A percentile compares a stretch with the other conserved stretches of the same genome.
Evolutionary conservation across 2,797 vertebrate genomes (phyloP).

Genomic region (Anniella stebbinsi): DNA sequence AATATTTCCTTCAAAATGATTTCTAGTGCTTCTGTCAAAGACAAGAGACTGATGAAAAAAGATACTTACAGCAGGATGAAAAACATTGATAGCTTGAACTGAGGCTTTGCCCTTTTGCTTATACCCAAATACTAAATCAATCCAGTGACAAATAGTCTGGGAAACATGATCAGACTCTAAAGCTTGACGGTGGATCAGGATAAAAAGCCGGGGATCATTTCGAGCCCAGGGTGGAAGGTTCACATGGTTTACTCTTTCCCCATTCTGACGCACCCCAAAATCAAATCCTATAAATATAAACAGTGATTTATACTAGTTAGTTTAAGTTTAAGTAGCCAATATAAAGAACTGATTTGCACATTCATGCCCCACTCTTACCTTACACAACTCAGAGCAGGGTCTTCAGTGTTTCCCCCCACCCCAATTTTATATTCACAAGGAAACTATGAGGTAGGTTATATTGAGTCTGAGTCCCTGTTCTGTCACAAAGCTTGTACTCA

Average conservation of each 20-base stretch:
- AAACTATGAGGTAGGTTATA: not conserved
- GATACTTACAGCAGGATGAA: slow-evolving; percentile 94
- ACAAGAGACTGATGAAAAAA: not conserved
- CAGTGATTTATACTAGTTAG: not conserved
- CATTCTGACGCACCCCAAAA: slow-evolving; percentile 97
- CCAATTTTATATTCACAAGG: not conserved
- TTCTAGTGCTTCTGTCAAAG: slow-evolving; percentile 18
- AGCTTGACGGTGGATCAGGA: slow-evolving; percentile 96
- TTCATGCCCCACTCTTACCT: not conserved
- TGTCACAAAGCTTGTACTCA: not conserved
- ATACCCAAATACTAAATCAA: slow-evolving; percentile 97
- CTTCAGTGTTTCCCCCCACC: not conserved
- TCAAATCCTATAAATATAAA: slow-evolving; percentile 89
- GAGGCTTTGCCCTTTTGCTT: slow-evolving; percentile 99
- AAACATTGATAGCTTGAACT: slow-evolving; percentile 98
- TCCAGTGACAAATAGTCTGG: slow-evolving; percentile 97
- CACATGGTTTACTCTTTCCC: slow-evolving; percentile 96
- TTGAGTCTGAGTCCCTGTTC: not conserved
- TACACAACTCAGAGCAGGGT: not conserved
- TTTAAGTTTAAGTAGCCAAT: not conserved
- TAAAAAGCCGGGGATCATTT: slow-evolving; percentile 95
- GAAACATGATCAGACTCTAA: slow-evolving; percentile 97
- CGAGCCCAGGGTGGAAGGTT: slow-evolving; percentile 97
- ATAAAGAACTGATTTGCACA: not conserved
- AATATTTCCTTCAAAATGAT: not conserved